A percentile compares a stretch with the other conserved stretches of the same genome.
Conservation (phyloP, 2,113 vertebrate genomes). For the Casuarius casuarius region DNA sequence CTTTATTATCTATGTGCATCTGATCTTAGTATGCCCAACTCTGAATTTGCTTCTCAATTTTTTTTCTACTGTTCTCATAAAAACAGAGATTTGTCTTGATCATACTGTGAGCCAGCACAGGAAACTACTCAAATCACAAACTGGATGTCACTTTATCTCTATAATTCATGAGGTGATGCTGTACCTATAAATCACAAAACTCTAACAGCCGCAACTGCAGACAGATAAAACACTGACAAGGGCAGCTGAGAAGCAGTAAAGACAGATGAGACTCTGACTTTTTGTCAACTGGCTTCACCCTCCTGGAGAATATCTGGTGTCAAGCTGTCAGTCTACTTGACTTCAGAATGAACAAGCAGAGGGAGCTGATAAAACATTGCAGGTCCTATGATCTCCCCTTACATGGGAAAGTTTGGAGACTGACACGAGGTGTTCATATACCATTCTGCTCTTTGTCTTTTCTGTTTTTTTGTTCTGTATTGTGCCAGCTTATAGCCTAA, state of each 20-base stretch:
- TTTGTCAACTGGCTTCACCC: background rate
- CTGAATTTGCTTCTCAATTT: background rate
- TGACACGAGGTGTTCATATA: background rate
- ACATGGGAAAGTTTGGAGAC: background rate
- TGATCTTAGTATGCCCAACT: background rate
- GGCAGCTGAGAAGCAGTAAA: background rate
- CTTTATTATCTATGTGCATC: background rate
- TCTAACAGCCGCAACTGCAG: background rate
- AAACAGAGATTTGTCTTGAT: background rate
- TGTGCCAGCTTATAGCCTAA: background rate
- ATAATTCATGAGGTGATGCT: background rate
- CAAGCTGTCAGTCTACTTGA: background rate
- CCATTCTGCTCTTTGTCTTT: background rate
- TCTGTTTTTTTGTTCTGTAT: background rate
- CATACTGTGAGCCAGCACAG: background rate
- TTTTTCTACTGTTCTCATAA: background rate
- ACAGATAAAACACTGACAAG: background rate
- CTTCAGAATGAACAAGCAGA: background rate
- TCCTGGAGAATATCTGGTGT: background rate
- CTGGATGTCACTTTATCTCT: background rate
- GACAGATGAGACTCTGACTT: background rate
- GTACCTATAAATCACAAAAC: constrained; percentile 14
- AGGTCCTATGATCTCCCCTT: background rate
- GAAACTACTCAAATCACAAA: background rate
- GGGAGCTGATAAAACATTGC: background rate